Evolutionary conservation across 2,113 vertebrate species (phyloP), one percentile per base, ranked within the genome.

Genomic region (Saguinus midas): DNA sequence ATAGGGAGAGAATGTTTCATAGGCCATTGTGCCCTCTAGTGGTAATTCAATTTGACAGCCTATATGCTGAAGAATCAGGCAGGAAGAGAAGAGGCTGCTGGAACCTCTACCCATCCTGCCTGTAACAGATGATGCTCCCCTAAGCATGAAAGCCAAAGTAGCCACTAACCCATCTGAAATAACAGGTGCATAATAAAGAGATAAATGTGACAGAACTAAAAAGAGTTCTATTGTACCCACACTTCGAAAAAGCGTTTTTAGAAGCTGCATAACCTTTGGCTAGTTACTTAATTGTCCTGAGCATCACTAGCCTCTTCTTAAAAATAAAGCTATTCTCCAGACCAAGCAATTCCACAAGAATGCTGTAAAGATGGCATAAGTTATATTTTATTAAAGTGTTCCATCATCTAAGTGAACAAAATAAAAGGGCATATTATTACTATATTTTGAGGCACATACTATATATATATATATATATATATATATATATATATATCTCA

Each of bases 1-100:
- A 0, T 0, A 18, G 20, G 3, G 12, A 80, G 13, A 94, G 2
- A 75, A 82, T n/a, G 11, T 97, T 95, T 93, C 27, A 11, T 57
- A 91, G 83, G 20, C 70, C 40, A 25, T 27, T 72, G 43, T 70
- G 96, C 96, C 97, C 97, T 90, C 97, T 93, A 50, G 96, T 95
- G 96, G 93, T 2, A 0, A 83, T 40, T 61, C 20, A 6, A 0
- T 6, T 13, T 12, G 52, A 3, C 32, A 55, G 40, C 18, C 16
- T 5, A 9, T 58, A 14, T 3, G 16, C 18, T 12, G 1, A 5
- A 4, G 20, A 70, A 4, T 29, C 14, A 25, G 3, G 10, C 37
- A 3, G 50, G 29, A 32, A 45, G 14, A 27, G 10, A 4, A 10
- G 40, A 3, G 13, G 50, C 18, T 35, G 18, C 66, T 58, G 16